Percentiles rank a stretch among this genome's conserved stretches.
phyloP scores from a whole-genome alignment of 1,140 invertebrate species.

The Heliothis virescens region DNA sequence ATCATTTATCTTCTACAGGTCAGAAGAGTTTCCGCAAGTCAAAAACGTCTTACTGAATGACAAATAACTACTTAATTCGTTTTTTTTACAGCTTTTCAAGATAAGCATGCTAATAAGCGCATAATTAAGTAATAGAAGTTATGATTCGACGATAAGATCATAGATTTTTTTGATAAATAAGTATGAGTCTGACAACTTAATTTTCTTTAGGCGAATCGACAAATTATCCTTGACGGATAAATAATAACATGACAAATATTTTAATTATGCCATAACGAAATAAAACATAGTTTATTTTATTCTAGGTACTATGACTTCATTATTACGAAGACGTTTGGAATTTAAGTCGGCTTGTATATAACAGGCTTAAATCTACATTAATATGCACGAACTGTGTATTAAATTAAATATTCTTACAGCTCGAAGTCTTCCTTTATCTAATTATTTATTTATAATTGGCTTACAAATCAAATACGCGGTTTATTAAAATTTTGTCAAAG shows the following conservation, averaged over 20 bases:
- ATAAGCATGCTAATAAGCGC: not conserved
- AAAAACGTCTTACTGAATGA: not conserved
- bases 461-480: not conserved
- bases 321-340: not conserved
- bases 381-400: conserved; percentile 21
- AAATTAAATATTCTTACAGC: conserved; percentile 21
- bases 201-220: no score
- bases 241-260: no score
- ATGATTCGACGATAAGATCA: no score
- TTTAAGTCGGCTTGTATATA: conserved; percentile 3
- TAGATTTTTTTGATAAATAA: no score
- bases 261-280: no score
- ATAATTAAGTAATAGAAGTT: not conserved
- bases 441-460: not conserved
- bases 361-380: conserved; percentile 29
- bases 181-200: no score
- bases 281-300: no score
- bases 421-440: conserved; percentile 6
- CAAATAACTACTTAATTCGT: not conserved
- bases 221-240: no score
- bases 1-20: conserved; percentile 17
- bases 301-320: no score
- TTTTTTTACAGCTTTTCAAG: not conserved
- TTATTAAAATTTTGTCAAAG: not conserved
- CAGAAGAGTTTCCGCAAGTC: not conserved